Evolutionary conservation across 2,113 vertebrate genomes (phyloP), one percentile per base, ranked within the genome.

Genomic region (Microcebus murinus): DNA sequence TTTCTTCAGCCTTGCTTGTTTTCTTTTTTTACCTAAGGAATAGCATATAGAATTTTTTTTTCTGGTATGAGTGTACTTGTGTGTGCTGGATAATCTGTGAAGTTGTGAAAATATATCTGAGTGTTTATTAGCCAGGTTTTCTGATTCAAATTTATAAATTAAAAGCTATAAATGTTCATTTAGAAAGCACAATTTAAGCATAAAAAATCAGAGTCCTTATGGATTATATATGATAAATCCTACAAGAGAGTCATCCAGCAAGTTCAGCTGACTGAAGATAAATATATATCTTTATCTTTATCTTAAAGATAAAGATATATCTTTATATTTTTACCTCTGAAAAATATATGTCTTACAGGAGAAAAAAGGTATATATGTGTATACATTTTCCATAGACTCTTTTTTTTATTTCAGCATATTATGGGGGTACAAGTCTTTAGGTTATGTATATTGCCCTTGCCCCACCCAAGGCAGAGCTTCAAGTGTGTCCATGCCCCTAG

Each of bases 121-220:
- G 0, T 34, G 20, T 67, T 68, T 94, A 39, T 79, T 93, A 83
- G 21, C 3, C 23, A 80, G 4, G 13, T 34, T 92, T 94, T 84
- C 86, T 77, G 52, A 48, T 79, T 93, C 74, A 76, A 94, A 65
- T 87, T 42, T 93, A n/a, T 71, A 94, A 94, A 83, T 95, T 94
- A 93, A 86, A 94, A 91, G 50, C 71, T 95, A 86, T 31, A 94
- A 67, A 55, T 91, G 12, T 79, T n/a, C 25, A 65, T 93, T 86
- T 77, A 20, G 29, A 96, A 96, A 91, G 77, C 21, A 87, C 59
- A 61, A 21, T 71, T 86, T 93, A 21, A 68, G 79, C 23, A 91
- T 82, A 85, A 85, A 94, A 95, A 87, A 73, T 74, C 23, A 84
- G 55, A 25, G 39, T 93, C 90, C 57, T n/a, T 86, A 45, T 52